Evolutionary conservation across 1,140 invertebrate genomes (phyloP).

Genomic region (Aphelinus atriplicis): DNA sequence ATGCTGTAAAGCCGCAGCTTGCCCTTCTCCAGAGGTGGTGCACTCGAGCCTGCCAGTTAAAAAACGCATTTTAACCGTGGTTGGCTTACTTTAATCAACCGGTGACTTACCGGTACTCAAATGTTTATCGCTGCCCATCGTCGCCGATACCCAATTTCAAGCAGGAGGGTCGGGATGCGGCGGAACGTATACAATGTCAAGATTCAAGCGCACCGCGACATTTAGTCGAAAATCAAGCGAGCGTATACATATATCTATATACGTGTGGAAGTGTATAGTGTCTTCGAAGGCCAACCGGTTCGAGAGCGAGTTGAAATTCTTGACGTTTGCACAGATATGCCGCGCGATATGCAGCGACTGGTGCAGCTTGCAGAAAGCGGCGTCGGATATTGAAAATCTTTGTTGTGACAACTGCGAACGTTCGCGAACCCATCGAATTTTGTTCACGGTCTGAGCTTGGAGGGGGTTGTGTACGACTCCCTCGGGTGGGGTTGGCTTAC

Average conservation of each 20-base stretch:
- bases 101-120: slow-evolving; percentile 32
- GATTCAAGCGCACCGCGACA: too few species aligned
- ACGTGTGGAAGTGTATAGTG: too few species aligned
- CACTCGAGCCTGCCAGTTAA: slow-evolving; percentile 68
- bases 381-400: neutral
- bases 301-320: neutral
- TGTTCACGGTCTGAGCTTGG: neutral
- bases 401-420: neutral
- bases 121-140: slow-evolving; percentile 34
- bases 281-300: neutral
- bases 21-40: slow-evolving; percentile 71
- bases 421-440: slow-evolving; percentile 28
- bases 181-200: too few species aligned
- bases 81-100: neutral
- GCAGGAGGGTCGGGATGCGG: too few species aligned
- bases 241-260: too few species aligned
- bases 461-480: too few species aligned
- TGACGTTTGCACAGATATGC: neutral
- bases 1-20: slow-evolving; percentile 86
- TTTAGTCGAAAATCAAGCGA: too few species aligned
- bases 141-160: too few species aligned
- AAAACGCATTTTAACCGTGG: neutral
- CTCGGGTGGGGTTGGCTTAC: too few species aligned
- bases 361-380: neutral
- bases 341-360: neutral